Base-by-base conservation (phyloP, 2,113 vertebrate species). In the Cyanoderma ruficeps region DNA sequence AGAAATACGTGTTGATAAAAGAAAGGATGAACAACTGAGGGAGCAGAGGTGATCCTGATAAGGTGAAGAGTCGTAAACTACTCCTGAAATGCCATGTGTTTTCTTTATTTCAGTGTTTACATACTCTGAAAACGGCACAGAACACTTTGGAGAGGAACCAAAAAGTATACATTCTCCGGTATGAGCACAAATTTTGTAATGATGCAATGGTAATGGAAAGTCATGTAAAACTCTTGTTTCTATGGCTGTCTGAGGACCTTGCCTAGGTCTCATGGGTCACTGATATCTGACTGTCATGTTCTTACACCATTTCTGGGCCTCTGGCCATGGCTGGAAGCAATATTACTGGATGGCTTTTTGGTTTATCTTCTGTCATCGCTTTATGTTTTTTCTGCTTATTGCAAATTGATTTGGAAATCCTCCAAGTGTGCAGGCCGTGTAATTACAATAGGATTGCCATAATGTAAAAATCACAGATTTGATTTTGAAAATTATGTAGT, bases 101-200 rank as follows among this genome's bases (percentile, higher is more conserved):
- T 96, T 63, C 93, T 98, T 93, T 74, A 46, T 96, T 94, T 94
- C 95, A 99, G 99, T 99, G 94, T 99, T 99, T 97, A 98, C 98
- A 21, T 98, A 98, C 49, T 96, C 99, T 7, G 98, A 99, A 98
- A 99, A 99, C 1, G 99, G 99, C 90, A 98, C 97, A 7, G 98
- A 98, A 46, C 97, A 97, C 94, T 98, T 98, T 89, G 95, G 93
- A 95, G 98, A 98, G 71, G 98, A 99, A 95, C 97, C 97, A 90
- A 99, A 98, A 96, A 90, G 71, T 8, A 95, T 98, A 56, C 93
- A 96, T 60, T 97, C 98, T 49, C 96, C 74, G 97, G 98, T 99
- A 97, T 97, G 96, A 72, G 37, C 81, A 85, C 11, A 41, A 19
- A 25, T 53, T 81, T 52, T 75, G 35, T 71, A 35, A 68, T 35